Conservation (phyloP, 2,888 invertebrate species). For the Zootermopsis nevadensis region DNA sequence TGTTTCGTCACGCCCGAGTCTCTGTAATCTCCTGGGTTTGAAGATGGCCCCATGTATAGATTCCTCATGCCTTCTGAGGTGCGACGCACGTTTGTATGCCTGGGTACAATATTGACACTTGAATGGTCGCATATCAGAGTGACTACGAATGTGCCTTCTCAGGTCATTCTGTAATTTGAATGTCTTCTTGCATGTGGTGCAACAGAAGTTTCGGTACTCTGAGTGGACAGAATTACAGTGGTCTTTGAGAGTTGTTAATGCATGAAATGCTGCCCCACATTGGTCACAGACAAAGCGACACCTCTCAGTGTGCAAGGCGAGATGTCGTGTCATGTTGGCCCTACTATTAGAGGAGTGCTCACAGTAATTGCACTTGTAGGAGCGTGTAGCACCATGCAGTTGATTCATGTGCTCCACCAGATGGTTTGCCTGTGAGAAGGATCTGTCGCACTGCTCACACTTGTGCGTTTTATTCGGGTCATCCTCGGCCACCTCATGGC, state of each 20-base stretch:
- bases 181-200: constrained; percentile 50
- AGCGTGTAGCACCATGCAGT: neutral
- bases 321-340: constrained; percentile 60
- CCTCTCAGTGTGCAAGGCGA: constrained; percentile 58
- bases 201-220: constrained; percentile 57
- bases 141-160: neutral
- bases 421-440: neutral
- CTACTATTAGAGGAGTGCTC: constrained; percentile 59
- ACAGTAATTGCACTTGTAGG: constrained; percentile 58
- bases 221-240: constrained; percentile 61
- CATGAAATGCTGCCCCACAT: constrained; percentile 61
- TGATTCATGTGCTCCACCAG: neutral
- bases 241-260: constrained; percentile 60
- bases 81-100: constrained; percentile 9
- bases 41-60: neutral
- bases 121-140: neutral
- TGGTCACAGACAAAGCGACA: constrained; percentile 61
- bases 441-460: neutral
- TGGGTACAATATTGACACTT: neutral
- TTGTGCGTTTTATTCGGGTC: neutral
- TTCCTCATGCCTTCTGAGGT: neutral
- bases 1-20: constrained; percentile 8
- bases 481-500: neutral
- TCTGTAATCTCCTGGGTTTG: neutral
- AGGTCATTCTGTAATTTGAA: constrained; percentile 28